These are phyloP conservation scores for Aurelia aurita complex sp. Pacific DNA, from an alignment of 30 jellyfish, hydroid and myxozoan genomes.

Conservation along the genomic window DNA sequence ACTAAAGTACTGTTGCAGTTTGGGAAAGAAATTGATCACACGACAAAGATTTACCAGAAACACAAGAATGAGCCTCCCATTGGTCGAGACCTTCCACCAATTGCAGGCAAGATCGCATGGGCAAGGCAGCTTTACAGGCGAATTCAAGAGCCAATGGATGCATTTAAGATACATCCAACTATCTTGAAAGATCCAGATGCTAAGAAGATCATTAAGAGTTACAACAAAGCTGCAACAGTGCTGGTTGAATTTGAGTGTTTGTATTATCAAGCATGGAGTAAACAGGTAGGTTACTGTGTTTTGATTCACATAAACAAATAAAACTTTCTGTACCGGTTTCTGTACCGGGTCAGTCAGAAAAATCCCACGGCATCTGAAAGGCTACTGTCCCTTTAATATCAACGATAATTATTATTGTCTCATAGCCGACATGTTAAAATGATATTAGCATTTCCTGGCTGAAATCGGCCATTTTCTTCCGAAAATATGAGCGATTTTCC, in stretches of 20 bases:
- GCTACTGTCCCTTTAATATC: too few relatives aligned
- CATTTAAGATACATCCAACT: constrained; percentile 44
- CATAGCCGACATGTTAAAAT: too few relatives aligned
- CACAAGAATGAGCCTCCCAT: constrained; percentile 81
- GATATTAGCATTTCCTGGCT: too few relatives aligned
- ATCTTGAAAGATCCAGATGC: constrained; percentile 67
- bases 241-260: constrained; percentile 73
- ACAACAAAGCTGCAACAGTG: constrained; percentile 69
- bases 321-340: too few relatives aligned
- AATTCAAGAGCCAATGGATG: constrained; percentile 84
- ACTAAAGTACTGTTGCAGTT: constrained; percentile 64
- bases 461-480: too few relatives aligned
- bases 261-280: constrained; percentile 85
- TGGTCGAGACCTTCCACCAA: constrained; percentile 86
- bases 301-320: too few relatives aligned
- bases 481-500: too few relatives aligned
- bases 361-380: too few relatives aligned
- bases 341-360: too few relatives aligned
- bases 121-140: constrained; percentile 77
- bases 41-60: constrained; percentile 64
- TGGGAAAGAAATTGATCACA: constrained; percentile 77
- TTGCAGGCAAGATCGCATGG: constrained; percentile 86
- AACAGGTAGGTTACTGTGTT: constrained; percentile 50
- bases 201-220: constrained; percentile 72
- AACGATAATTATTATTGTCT: too few relatives aligned